These are phyloP conservation scores for Protaetia brevitarsis DNA, from an alignment of 1,140 invertebrate species.

Conservation along the genomic window DNA sequence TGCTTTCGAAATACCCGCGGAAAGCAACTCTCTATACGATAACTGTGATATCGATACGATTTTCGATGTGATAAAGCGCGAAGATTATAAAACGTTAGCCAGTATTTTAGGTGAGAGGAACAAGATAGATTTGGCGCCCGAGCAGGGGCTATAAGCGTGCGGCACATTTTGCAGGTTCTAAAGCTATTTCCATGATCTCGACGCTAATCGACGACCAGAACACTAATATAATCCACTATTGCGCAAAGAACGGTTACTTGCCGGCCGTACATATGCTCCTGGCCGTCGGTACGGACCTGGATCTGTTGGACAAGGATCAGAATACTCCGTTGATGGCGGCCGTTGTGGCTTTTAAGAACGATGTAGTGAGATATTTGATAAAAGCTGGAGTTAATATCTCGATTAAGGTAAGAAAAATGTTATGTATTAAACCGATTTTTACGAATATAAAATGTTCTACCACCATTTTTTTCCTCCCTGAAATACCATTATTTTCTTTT, in stretches of 20 bases:
- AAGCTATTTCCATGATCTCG: constrained; percentile 46
- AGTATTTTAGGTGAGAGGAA: constrained; percentile 49
- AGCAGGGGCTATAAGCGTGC: no score
- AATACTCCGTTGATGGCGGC: constrained; percentile 83
- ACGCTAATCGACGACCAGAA: constrained; percentile 24
- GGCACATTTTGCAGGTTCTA: constrained; percentile 33
- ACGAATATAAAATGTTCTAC: not conserved
- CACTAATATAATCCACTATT: constrained; percentile 72
- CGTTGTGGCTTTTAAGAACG: constrained; percentile 59
- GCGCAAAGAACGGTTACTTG: constrained; percentile 64
- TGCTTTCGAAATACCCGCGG: not conserved
- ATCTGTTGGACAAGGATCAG: constrained; percentile 70
- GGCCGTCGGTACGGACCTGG: constrained; percentile 66
- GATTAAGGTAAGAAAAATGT: constrained; percentile 64
- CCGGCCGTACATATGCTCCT: constrained; percentile 69
- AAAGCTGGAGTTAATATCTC: constrained; percentile 71
- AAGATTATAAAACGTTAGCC: constrained; percentile 69
- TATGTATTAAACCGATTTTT: no score
- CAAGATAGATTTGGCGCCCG: no score
- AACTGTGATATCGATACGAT: constrained; percentile 45
- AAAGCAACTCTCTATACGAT: not conserved
- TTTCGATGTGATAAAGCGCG: constrained; percentile 61
- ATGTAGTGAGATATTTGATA: constrained; percentile 65
- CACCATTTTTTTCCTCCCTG: no score
- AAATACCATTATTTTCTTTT: not conserved